Conservation (phyloP, 2,888 invertebrate species). For the Monochamus alternatus region DNA sequence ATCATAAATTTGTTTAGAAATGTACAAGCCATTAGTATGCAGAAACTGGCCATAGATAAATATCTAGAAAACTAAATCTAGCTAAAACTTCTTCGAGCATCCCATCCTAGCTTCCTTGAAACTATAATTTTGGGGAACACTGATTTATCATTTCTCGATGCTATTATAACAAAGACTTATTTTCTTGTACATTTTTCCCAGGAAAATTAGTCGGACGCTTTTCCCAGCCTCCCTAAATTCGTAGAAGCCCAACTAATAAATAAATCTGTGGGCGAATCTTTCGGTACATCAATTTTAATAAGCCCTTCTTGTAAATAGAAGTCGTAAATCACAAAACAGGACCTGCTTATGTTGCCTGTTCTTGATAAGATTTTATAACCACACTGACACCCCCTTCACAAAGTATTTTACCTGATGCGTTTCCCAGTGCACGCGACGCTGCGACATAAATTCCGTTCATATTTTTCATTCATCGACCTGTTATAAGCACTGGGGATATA, state of each 20-base stretch:
- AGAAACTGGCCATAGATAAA: no score
- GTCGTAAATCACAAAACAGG: not conserved
- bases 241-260: constrained; percentile 5
- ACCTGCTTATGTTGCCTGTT: not conserved
- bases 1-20: no score
- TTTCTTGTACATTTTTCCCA: not conserved
- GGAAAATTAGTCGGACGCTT: not conserved
- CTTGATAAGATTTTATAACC: no score
- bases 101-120: no score
- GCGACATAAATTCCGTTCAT: not conserved
- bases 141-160: no score
- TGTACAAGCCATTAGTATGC: no score
- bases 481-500: constrained; percentile 30
- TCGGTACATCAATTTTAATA: not conserved
- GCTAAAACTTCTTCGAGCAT: no score
- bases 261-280: not conserved
- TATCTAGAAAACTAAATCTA: no score
- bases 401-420: not conserved
- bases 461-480: constrained; percentile 10
- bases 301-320: not conserved
- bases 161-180: not conserved
- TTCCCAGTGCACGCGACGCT: not conserved
- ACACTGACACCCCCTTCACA: no score
- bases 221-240: constrained; percentile 8
- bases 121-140: no score